These are phyloP conservation scores for Pipra filicauda DNA, from an alignment of 2,113 vertebrate species.

Conservation along the genomic window DNA sequence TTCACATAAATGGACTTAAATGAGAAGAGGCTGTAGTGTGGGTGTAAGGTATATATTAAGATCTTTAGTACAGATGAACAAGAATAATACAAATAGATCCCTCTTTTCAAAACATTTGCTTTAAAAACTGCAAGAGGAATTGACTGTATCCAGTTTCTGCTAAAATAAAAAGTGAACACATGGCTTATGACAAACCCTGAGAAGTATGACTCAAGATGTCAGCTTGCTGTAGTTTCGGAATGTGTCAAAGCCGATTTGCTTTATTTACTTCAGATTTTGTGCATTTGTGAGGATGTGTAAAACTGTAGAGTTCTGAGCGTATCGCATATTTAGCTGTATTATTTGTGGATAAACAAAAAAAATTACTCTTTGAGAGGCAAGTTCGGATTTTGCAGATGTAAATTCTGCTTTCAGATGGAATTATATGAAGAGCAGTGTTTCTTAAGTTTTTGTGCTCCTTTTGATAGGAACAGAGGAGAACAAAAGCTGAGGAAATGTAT, in stretches of 20 bases:
- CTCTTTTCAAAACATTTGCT: neutral
- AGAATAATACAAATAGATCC: neutral
- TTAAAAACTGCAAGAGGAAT: neutral
- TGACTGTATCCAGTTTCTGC: neutral
- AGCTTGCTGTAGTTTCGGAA: neutral
- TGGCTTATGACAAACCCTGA: conserved; percentile 27
- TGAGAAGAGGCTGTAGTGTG: neutral
- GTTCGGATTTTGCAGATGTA: neutral
- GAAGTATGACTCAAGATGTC: conserved; percentile 34
- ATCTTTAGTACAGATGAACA: neutral
- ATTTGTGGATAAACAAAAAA: neutral
- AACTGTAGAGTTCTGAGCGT: neutral
- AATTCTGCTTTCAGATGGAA: neutral
- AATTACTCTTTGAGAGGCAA: neutral
- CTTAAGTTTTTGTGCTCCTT: neutral
- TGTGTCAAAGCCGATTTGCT: neutral
- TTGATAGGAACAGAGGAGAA: neutral
- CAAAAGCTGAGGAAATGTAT: neutral
- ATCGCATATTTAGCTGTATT: neutral
- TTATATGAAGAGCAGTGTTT: neutral
- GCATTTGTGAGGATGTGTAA: neutral
- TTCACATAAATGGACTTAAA: neutral
- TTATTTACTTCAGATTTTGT: neutral
- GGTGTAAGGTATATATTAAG: neutral
- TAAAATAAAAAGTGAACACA: conserved; percentile 24